These are phyloP conservation scores for Drosophila arizonae DNA, from an alignment of 1,140 invertebrate species.

Conservation along the genomic window DNA sequence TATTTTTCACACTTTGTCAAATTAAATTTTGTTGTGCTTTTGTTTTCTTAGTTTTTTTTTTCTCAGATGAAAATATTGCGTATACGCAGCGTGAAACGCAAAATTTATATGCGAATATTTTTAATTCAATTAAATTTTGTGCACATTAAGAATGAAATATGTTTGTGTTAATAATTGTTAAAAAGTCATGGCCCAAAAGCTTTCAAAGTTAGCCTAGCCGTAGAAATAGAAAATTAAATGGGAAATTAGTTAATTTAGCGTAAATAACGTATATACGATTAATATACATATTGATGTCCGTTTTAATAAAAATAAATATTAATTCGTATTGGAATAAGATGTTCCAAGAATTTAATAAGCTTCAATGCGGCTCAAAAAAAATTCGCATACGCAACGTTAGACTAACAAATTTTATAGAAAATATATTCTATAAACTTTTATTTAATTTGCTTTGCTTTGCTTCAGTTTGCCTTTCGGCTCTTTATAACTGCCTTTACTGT, in stretches of 20 bases:
- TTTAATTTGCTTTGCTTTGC: too few relatives aligned
- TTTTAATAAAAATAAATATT: too few relatives aligned
- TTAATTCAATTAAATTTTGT: neutral
- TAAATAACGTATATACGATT: slow-evolving; percentile 7
- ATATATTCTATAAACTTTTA: too few relatives aligned
- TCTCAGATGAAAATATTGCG: slow-evolving; percentile 16
- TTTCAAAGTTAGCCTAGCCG: neutral
- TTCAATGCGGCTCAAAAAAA: too few relatives aligned
- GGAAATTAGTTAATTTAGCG: neutral
- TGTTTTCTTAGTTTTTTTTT: slow-evolving; percentile 6
- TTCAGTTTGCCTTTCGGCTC: too few relatives aligned
- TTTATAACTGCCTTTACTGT: too few relatives aligned
- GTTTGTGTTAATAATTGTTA: neutral
- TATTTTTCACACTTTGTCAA: slow-evolving; percentile 77
- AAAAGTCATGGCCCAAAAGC: neutral
- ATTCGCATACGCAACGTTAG: too few relatives aligned
- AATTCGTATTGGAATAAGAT: too few relatives aligned
- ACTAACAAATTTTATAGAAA: too few relatives aligned
- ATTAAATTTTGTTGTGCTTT: slow-evolving; percentile 31
- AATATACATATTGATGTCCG: too few relatives aligned
- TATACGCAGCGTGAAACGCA: slow-evolving; percentile 28
- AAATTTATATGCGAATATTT: slow-evolving; percentile 19
- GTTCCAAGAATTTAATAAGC: too few relatives aligned
- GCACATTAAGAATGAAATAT: neutral
- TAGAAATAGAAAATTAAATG: neutral